A percentile compares a stretch with the other conserved stretches of the same genome.
phyloP scores from a whole-genome alignment of 2,888 invertebrate genomes.

The Reticulitermes lucifugus region DNA sequence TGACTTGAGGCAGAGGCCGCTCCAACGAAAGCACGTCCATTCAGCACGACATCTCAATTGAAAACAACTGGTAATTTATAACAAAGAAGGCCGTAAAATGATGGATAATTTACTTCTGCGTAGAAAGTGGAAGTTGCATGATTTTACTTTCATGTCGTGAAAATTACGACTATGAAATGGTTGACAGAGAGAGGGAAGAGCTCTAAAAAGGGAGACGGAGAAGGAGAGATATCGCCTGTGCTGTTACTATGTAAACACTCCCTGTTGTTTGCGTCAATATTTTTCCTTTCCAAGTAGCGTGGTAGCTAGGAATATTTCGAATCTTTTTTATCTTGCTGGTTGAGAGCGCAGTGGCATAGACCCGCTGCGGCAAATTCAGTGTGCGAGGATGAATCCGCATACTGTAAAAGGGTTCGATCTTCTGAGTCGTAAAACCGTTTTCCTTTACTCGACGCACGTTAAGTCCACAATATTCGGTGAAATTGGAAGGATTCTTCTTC shows the following conservation, averaged over 20 bases:
- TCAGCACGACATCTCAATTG: constrained; percentile 23
- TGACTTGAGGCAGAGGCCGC: not conserved
- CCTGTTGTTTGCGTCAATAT: not conserved
- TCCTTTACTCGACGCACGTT: constrained; percentile 15
- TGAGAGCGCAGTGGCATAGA: not conserved
- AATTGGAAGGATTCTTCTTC: constrained; percentile 36
- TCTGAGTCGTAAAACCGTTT: constrained; percentile 19
- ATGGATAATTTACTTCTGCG: constrained; percentile 20
- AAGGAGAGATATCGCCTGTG: not conserved
- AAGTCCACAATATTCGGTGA: constrained; percentile 34
- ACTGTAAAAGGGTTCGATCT: constrained; percentile 8
- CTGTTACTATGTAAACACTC: not conserved
- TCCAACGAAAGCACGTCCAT: not conserved
- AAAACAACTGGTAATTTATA: constrained; percentile 16
- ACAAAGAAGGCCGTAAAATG: not conserved
- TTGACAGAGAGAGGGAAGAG: not conserved
- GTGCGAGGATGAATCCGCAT: not conserved
- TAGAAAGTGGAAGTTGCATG: constrained; percentile 26
- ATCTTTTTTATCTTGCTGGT: no score
- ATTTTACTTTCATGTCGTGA: constrained; percentile 28
- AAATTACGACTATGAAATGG: not conserved
- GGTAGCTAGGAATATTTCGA: no score
- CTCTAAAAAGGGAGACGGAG: not conserved
- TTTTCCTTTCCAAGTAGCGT: not conserved
- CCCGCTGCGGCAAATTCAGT: not conserved